These are phyloP conservation scores for Anarrhichthys ocellatus DNA, from an alignment of 2,113 vertebrate species.

Conservation along the genomic window DNA sequence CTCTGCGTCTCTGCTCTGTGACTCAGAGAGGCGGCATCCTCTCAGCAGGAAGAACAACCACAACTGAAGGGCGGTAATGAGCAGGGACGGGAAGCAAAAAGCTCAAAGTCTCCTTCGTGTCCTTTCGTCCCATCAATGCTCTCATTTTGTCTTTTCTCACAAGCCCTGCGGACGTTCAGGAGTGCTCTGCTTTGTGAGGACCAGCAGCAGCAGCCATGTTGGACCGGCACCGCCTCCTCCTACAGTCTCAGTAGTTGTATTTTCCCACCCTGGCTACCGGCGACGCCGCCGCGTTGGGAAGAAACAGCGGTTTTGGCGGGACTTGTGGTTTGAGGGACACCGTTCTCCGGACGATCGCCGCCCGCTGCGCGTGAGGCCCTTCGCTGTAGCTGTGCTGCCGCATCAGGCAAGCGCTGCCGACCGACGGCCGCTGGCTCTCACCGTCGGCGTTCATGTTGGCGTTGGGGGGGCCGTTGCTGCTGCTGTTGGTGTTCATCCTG, in stretches of 20 bases:
- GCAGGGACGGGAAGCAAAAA: slow-evolving; percentile 14
- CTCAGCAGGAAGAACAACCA: slow-evolving; percentile 6
- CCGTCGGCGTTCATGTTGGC: background rate
- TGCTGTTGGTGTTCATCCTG: slow-evolving; percentile 75
- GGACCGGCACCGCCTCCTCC: background rate
- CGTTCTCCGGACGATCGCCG: slow-evolving; percentile 73
- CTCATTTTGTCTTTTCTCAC: slow-evolving; percentile 9
- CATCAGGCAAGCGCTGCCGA: slow-evolving; percentile 73
- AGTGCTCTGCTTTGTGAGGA: background rate
- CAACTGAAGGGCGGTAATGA: slow-evolving; percentile 22
- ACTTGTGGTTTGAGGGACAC: slow-evolving; percentile 83
- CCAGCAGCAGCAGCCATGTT: slow-evolving; percentile 21
- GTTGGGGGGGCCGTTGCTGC: slow-evolving; percentile 53
- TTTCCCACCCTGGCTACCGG: slow-evolving; percentile 53
- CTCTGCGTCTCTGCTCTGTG: background rate
- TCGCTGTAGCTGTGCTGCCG: slow-evolving; percentile 86
- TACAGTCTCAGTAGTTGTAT: slow-evolving; percentile 73
- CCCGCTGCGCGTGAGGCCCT: slow-evolving; percentile 66
- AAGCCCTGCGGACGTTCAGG: background rate
- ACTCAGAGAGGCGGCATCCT: slow-evolving; percentile 5
- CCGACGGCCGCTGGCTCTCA: slow-evolving; percentile 30
- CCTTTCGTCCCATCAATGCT: slow-evolving; percentile 1
- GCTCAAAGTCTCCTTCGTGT: slow-evolving; percentile 24
- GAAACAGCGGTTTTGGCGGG: slow-evolving; percentile 79
- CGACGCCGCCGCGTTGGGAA: slow-evolving; percentile 77